phyloP scores from a whole-genome alignment of 2,113 vertebrate genomes.

The Arizona elegans region DNA sequence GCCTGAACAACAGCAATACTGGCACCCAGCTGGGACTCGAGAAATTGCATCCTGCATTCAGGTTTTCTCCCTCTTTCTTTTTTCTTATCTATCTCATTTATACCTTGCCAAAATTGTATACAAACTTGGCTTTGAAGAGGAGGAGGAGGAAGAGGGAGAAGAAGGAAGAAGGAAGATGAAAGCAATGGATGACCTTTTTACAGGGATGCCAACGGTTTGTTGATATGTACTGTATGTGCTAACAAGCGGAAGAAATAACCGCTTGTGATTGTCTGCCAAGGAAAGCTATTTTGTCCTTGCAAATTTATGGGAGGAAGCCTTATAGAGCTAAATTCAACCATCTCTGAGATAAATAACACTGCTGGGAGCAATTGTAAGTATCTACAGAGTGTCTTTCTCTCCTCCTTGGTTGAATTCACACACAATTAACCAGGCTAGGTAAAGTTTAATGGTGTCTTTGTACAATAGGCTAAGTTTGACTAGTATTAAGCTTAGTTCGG shows the following conservation, averaged over 20 bases:
- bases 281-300: neutral
- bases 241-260: neutral
- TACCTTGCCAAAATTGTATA: neutral
- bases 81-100: neutral
- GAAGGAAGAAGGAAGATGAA: neutral
- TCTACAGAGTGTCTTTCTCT: neutral
- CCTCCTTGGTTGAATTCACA: neutral
- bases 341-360: neutral
- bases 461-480: neutral
- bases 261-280: neutral
- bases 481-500: neutral
- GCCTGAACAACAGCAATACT: neutral
- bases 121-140: neutral
- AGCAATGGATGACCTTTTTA: neutral
- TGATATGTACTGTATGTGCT: neutral
- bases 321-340: neutral
- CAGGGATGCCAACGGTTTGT: neutral
- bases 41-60: neutral
- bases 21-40: neutral
- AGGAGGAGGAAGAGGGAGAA: neutral
- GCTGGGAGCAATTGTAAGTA: neutral
- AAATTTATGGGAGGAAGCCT: neutral
- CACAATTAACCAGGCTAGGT: neutral
- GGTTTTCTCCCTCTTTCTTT: neutral
- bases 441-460: neutral